A percentile compares a stretch with the other conserved stretches of the same genome.
phyloP scores from a whole-genome alignment of 2,113 vertebrate genomes.

The Polyodon spathula region DNA sequence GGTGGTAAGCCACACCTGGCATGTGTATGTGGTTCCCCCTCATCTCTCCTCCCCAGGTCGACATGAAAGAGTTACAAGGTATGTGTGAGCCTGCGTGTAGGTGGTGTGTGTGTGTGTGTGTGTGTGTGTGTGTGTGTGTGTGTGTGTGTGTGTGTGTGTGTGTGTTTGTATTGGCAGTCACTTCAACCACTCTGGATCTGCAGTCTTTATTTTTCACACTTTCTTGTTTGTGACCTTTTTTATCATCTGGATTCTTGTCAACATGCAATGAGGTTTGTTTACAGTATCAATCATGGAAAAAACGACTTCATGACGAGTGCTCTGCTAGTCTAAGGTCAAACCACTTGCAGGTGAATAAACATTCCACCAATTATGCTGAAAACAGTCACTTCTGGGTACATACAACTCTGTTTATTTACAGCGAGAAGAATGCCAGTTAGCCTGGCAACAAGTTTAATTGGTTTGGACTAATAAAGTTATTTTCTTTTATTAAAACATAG shows the following conservation, averaged over 20 bases:
- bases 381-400: not conserved
- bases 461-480: no score
- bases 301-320: conserved; percentile 46
- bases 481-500: no score
- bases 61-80: no score
- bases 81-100: no score
- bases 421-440: no score
- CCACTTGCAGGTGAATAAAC: conserved; percentile 62
- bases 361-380: conserved; percentile 43
- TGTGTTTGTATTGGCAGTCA: not conserved
- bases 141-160: no score
- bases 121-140: no score
- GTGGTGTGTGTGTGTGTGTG: no score
- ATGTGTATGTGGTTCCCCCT: not conserved
- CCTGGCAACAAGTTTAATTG: no score
- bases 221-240: conserved; percentile 49
- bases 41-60: not conserved
- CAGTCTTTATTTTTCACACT: conserved; percentile 29
- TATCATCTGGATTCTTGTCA: conserved; percentile 49
- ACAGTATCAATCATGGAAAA: conserved; percentile 57
- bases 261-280: conserved; percentile 46
- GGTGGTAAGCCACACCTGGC: not conserved
- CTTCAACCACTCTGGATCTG: conserved; percentile 25
- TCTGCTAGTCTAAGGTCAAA: conserved; percentile 38
- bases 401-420: no score